Percentiles rank a stretch among this genome's conserved stretches.
Conservation (phyloP, 1,140 invertebrate species). For the Drosophila parvula region DNA sequence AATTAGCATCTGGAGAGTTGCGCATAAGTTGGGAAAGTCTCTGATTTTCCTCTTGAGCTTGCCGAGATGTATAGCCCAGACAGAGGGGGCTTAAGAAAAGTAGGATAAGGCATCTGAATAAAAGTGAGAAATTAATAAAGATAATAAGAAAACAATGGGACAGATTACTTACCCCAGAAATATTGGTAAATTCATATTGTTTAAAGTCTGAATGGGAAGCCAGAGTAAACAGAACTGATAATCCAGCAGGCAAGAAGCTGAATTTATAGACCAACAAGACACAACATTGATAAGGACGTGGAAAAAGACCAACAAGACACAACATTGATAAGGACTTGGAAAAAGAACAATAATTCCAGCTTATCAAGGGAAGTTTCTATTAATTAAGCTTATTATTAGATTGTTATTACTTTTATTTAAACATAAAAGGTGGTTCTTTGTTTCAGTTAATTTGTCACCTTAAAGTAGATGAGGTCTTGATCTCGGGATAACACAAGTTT, state of each 20-base stretch:
- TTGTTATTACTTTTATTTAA: neutral
- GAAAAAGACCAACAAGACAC: too few relatives aligned
- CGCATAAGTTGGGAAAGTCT: neutral
- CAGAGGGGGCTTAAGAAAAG: neutral
- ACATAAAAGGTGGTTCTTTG: neutral
- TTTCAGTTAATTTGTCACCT: neutral
- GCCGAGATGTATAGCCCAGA: neutral
- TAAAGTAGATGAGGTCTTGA: neutral
- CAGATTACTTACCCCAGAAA: neutral
- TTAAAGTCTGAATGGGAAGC: neutral
- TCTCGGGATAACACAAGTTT: neutral
- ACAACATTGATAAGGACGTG: neutral
- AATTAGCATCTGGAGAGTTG: neutral
- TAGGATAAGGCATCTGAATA: neutral
- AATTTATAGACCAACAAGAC: conserved; percentile 1
- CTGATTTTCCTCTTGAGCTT: neutral
- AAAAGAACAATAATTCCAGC: neutral
- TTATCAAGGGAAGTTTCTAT: neutral
- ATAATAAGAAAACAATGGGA: neutral
- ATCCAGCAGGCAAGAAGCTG: neutral
- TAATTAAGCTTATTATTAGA: neutral
- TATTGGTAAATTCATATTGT: neutral
- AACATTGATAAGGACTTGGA: neutral
- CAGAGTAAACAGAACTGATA: conserved; percentile 4
- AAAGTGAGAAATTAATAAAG: neutral